Evolutionary conservation across 2,888 invertebrate species (phyloP).

Genomic region (Thymelicus sylvestris): DNA sequence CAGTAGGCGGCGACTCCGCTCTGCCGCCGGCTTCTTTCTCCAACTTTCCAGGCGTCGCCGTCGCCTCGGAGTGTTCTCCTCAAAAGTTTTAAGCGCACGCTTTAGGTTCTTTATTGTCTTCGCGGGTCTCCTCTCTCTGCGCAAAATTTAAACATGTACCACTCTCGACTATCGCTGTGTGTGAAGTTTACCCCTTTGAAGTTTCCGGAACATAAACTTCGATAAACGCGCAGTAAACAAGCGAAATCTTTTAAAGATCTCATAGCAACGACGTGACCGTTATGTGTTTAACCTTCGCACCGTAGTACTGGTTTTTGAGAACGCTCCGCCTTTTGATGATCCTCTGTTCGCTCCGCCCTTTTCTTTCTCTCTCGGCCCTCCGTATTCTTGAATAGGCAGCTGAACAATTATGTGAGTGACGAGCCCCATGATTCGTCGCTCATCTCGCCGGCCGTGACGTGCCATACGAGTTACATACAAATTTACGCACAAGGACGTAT

Average conservation of each 20-base stretch:
- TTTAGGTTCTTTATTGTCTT: conserved; percentile 80
- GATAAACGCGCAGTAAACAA: conserved; percentile 56
- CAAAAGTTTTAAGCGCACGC: conserved; percentile 78
- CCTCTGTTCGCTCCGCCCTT: conserved; percentile 78
- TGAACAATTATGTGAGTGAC: conserved; percentile 66
- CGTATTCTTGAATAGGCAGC: conserved; percentile 67
- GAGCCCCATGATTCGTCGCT: conserved; percentile 66
- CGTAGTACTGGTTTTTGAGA: conserved; percentile 74
- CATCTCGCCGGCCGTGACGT: conserved; percentile 42
- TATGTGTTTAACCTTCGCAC: conserved; percentile 68
- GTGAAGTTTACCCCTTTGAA: conserved; percentile 58
- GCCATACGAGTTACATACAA: conserved; percentile 8
- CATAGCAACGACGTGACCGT: conserved; percentile 74
- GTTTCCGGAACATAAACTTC: conserved; percentile 53
- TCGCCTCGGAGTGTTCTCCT: conserved; percentile 65
- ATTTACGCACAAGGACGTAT: conserved; percentile 28
- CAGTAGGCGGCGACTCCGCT: conserved; percentile 59
- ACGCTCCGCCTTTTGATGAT: conserved; percentile 75
- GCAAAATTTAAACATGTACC: conserved; percentile 70
- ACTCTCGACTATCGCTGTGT: conserved; percentile 58
- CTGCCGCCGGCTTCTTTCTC: conserved; percentile 66
- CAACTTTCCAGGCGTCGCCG: conserved; percentile 69
- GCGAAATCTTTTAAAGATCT: conserved; percentile 65
- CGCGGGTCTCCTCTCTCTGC: conserved; percentile 63
- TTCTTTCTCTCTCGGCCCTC: conserved; percentile 67